Percentiles rank a stretch among this genome's conserved stretches.
These are phyloP conservation scores for Podarcis lilfordi DNA, from an alignment of 2,797 vertebrate species.

Conservation along the genomic window DNA sequence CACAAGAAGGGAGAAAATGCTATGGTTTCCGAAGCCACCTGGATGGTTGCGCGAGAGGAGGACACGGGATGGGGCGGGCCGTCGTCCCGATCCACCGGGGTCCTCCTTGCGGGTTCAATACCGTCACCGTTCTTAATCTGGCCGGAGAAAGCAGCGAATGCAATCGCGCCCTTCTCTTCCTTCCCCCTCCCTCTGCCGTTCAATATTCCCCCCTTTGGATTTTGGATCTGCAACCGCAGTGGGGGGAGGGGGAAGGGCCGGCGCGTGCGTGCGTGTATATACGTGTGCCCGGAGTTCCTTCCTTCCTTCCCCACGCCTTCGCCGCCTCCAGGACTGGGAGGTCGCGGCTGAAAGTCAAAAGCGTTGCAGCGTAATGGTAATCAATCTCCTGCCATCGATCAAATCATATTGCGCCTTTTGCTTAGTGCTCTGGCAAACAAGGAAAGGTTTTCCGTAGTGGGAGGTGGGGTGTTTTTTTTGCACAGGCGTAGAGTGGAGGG, in stretches of 20 bases:
- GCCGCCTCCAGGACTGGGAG: constrained; percentile 52
- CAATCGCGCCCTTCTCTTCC: neutral
- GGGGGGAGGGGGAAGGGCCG: neutral
- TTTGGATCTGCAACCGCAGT: neutral
- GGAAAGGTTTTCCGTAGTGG: constrained; percentile 43
- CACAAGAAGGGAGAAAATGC: too few relatives aligned
- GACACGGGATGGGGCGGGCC: too few relatives aligned
- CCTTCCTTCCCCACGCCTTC: constrained; percentile 39
- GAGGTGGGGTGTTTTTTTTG: neutral
- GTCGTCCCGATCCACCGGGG: too few relatives aligned
- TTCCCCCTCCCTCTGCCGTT: neutral
- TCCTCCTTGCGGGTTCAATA: too few relatives aligned
- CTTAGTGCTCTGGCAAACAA: constrained; percentile 41
- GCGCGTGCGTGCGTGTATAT: neutral
- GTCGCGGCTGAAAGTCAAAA: constrained; percentile 76
- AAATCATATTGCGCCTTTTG: constrained; percentile 46
- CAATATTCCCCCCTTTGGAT: too few relatives aligned
- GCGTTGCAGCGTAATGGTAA: constrained; percentile 73
- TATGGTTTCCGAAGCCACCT: too few relatives aligned
- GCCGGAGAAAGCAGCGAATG: too few relatives aligned
- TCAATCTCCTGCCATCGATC: constrained; percentile 74
- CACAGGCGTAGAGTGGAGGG: neutral
- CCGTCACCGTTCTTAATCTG: too few relatives aligned
- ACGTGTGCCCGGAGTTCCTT: neutral
- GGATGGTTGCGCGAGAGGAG: too few relatives aligned